Evolutionary conservation across 2,888 invertebrate genomes (phyloP), one percentile per base, ranked within the genome.

Genomic region (Mythimna impura): DNA sequence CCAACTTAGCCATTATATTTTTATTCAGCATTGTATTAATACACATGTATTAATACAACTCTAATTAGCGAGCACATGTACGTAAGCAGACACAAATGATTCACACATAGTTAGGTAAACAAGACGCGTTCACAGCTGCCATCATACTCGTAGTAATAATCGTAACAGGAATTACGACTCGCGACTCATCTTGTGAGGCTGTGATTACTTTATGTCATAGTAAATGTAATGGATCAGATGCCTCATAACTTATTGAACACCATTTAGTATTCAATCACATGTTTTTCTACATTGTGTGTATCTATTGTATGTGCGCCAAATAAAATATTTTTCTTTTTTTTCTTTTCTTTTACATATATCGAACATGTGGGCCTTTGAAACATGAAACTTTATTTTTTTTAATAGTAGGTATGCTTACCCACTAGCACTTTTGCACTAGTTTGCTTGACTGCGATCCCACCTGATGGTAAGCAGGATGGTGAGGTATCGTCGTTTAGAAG

Each of bases 111-210:
- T 82, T 73, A 66, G 34, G 58, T 72, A 81, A 55, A 71, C 64
- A 76, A 63, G 72, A 58, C 73, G 66, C 43, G 55, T 72, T 63
- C 71, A 71, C 80, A 90, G 86, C 87, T 89, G 90, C 70, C 84
- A 85, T 85, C 88, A 7, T 52, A 52, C 84, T 85, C 88, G 3
- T 52, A n/a, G n/a, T 52, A 20, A 87, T 91, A 89, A 90, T 91
- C 90, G 88, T 89, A 88, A 86, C 87, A 78, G 78, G 86, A 86
- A 87, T 91, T 90, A 91, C 86, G 91, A 87, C 82, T 86, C 84
- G 87, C 86, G 88, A 89, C 83, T 85, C 88, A 87, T 89, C 89
- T 80, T 79, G 78, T 52, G 71, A 61, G 78, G 82, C 82, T 81
- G 83, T 88, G 87, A 89, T 90, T 88, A 86, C 83, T 86, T 88